Conservation (phyloP, 2,888 invertebrate genomes). For the Operophtera brumata region DNA sequence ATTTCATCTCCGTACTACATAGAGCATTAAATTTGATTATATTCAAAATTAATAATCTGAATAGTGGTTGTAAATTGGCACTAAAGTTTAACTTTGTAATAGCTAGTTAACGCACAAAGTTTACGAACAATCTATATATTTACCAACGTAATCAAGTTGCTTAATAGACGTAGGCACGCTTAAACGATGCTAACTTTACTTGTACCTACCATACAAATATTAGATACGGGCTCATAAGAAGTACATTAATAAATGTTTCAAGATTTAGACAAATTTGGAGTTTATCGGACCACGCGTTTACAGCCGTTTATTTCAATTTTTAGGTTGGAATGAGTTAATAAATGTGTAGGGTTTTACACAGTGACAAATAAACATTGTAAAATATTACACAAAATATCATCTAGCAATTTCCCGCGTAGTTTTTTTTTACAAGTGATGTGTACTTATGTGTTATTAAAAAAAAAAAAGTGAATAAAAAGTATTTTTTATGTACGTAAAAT, state of each 20-base stretch:
- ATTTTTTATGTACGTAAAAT: too few relatives aligned
- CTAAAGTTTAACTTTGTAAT: constrained; percentile 44
- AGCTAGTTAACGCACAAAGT: constrained; percentile 38
- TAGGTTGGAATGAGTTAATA: too few relatives aligned
- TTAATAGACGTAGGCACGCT: constrained; percentile 16
- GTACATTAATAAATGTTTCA: not conserved
- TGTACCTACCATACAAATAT: not conserved
- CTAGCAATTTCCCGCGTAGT: too few relatives aligned
- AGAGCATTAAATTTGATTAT: constrained; percentile 48
- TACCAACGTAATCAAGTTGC: constrained; percentile 21
- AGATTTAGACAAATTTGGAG: too few relatives aligned
- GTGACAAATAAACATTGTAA: too few relatives aligned
- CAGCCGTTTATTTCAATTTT: too few relatives aligned
- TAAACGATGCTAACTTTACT: constrained; percentile 18
- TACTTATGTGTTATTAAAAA: too few relatives aligned
- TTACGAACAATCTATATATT: constrained; percentile 25
- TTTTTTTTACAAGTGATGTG: too few relatives aligned
- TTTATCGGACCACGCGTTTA: too few relatives aligned
- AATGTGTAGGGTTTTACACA: too few relatives aligned
- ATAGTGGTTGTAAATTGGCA: constrained; percentile 45
- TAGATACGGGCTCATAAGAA: not conserved
- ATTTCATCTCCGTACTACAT: constrained; percentile 52
- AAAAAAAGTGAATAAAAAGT: too few relatives aligned
- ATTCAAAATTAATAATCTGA: constrained; percentile 50
- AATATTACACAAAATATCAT: too few relatives aligned